Percentiles rank a stretch among this genome's conserved stretches.
phyloP scores from a whole-genome alignment of 1,140 invertebrate genomes.

The Prorops nasuta region DNA sequence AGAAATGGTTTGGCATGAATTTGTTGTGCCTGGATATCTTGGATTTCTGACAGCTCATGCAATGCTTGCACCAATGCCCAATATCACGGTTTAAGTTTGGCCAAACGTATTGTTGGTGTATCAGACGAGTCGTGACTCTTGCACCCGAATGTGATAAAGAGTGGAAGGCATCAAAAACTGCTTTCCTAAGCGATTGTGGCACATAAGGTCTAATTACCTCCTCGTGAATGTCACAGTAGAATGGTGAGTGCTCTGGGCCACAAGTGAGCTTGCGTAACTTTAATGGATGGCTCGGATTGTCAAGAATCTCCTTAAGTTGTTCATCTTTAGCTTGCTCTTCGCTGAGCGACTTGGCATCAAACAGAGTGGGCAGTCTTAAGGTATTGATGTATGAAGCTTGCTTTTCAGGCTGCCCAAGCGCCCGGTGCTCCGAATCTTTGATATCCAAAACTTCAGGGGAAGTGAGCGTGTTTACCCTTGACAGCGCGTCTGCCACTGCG shows the following conservation, averaged over 20 bases:
- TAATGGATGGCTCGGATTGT: background rate
- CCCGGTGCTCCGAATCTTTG: background rate
- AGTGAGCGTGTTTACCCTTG: background rate
- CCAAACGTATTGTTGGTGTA: background rate
- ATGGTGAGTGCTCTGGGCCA: background rate
- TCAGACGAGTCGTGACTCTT: background rate
- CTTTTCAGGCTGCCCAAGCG: no score
- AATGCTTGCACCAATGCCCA: background rate
- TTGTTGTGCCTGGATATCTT: background rate
- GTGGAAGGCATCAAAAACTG: background rate
- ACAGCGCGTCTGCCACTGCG: background rate
- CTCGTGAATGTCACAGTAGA: background rate
- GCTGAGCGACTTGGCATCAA: conserved; percentile 12
- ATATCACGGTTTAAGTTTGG: background rate
- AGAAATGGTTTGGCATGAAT: background rate
- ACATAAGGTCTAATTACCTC: background rate
- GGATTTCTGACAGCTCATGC: background rate
- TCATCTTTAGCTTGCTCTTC: background rate
- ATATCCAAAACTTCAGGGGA: background rate
- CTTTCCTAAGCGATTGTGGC: background rate
- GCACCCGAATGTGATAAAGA: background rate
- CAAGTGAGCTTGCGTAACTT: background rate
- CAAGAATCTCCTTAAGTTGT: background rate
- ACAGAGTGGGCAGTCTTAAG: conserved; percentile 12
- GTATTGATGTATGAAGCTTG: no score